Base-by-base conservation (phyloP, 2,113 vertebrate species). In the Andinoacara biseriatus region DNA sequence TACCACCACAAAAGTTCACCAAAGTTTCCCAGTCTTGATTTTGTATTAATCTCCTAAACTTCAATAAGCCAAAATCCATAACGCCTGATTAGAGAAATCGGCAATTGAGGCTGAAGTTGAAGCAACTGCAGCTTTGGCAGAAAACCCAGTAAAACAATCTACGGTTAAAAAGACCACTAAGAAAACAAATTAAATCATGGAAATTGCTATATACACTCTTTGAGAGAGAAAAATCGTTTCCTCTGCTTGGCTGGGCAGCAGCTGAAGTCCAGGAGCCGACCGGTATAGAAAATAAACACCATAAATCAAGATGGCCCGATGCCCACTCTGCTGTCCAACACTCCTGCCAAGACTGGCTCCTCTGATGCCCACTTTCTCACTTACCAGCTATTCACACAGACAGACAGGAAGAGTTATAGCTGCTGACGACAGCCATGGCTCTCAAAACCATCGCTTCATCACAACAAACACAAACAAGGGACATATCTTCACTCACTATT, bases 231-330 rank as follows among this genome's bases (percentile, higher is more conserved):
- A 63, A 85, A 72, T 17, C 1, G 20, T 72, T 86, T 80, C 62
- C 33, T 76, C 38, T 54, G 35, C 61, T 81, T 52, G 79, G 52
- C 52, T 54, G 33, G 83, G 82, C 76, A 60, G 75, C 74, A 74
- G 78, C 58, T n/a, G 31, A 74, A 83, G 56, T 59, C 67, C 65
- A 58, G 82, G 38, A 72, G 76, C 72, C 62, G 65, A 75, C 79
- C 63, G 11, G 60, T 67, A 63, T 40, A 85, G 76, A 78, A 86
- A 92, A 92, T 83, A 88, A 90, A 76, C 58, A 26, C 72, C 80
- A 88, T 87, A 87, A 91, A 93, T 93, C 92, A 91, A 29, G 22
- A 58, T 74, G 78, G 89, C 86, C 56, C 10, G 46, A 43, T 80
- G 88, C 79, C 90, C 58, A 52, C 80, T 79, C 76, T 49, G 74